Evolutionary conservation across 1,140 invertebrate species (phyloP).

Genomic region (Pseudobourletiella spinata): DNA sequence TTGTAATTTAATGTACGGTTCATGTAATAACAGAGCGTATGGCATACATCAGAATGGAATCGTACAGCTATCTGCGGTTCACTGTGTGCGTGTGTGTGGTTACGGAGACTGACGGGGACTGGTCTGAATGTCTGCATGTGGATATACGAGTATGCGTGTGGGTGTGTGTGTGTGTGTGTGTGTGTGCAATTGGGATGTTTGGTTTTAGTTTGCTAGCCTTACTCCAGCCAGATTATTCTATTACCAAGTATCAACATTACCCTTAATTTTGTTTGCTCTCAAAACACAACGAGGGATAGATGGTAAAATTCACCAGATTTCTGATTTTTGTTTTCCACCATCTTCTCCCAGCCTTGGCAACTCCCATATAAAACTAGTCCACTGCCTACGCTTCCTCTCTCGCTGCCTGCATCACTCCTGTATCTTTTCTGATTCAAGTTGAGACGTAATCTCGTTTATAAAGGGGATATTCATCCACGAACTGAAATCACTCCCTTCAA

Average conservation of each 20-base stretch:
- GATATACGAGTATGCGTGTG: neutral
- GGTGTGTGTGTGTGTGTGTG: slow-evolving; percentile 9
- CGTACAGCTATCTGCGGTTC: too few relatives aligned
- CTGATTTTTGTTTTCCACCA: slow-evolving; percentile 23
- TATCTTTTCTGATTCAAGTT: too few relatives aligned
- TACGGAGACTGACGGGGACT: too few relatives aligned
- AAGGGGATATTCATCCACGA: too few relatives aligned
- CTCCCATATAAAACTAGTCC: too few relatives aligned
- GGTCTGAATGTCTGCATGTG: too few relatives aligned
- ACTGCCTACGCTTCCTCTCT: too few relatives aligned
- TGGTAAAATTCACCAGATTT: slow-evolving; percentile 19
- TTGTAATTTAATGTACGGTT: slow-evolving; percentile 30
- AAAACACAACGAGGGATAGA: slow-evolving; percentile 34
- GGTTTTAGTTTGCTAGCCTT: slow-evolving; percentile 7
- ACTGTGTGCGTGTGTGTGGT: too few relatives aligned
- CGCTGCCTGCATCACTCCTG: too few relatives aligned
- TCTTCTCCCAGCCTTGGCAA: too few relatives aligned
- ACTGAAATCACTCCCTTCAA: too few relatives aligned
- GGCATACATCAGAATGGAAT: slow-evolving; percentile 26
- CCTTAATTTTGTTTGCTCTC: slow-evolving; percentile 40
- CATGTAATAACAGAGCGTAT: slow-evolving; percentile 25
- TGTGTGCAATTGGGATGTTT: slow-evolving; percentile 25
- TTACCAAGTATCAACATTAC: slow-evolving; percentile 37
- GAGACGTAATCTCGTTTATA: too few relatives aligned
- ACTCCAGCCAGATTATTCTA: slow-evolving; percentile 35